Percentiles rank a stretch among this genome's conserved stretches.
These are phyloP conservation scores for Nudaria mundana DNA, from an alignment of 2,888 invertebrate genomes.

Conservation along the genomic window DNA sequence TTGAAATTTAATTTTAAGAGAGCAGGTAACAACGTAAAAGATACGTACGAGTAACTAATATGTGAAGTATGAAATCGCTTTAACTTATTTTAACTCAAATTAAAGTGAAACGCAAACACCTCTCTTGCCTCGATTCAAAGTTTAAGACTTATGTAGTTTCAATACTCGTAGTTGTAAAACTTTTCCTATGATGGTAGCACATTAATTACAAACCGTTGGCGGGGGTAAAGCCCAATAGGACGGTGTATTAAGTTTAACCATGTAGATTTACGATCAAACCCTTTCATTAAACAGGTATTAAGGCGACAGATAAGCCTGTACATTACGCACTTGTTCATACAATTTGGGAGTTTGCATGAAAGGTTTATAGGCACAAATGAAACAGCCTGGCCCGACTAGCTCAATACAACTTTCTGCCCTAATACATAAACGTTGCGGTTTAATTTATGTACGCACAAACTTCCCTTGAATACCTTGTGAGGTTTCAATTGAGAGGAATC, in stretches of 20 bases:
- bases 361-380: conserved; percentile 62
- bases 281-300: conserved; percentile 80
- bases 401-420: conserved; percentile 55
- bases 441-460: conserved; percentile 54
- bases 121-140: conserved; percentile 65
- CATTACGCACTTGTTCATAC: conserved; percentile 71
- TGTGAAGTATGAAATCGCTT: conserved; percentile 49
- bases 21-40: no score
- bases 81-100: conserved; percentile 68
- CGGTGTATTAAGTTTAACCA: conserved; percentile 72
- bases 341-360: conserved; percentile 64
- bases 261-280: conserved; percentile 79
- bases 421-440: conserved; percentile 58
- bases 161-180: conserved; percentile 71
- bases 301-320: conserved; percentile 72
- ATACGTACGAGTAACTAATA: no score
- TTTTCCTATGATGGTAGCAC: conserved; percentile 71
- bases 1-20: no score
- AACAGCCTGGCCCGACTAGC: conserved; percentile 56
- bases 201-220: conserved; percentile 72
- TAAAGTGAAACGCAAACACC: conserved; percentile 65
- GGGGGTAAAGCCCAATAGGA: conserved; percentile 65
- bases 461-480: conserved; percentile 39
- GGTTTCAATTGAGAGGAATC: conserved; percentile 32
- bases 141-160: conserved; percentile 73